Evolutionary conservation across 2,797 vertebrate species (phyloP).

Genomic region (Spheniscus humboldti): DNA sequence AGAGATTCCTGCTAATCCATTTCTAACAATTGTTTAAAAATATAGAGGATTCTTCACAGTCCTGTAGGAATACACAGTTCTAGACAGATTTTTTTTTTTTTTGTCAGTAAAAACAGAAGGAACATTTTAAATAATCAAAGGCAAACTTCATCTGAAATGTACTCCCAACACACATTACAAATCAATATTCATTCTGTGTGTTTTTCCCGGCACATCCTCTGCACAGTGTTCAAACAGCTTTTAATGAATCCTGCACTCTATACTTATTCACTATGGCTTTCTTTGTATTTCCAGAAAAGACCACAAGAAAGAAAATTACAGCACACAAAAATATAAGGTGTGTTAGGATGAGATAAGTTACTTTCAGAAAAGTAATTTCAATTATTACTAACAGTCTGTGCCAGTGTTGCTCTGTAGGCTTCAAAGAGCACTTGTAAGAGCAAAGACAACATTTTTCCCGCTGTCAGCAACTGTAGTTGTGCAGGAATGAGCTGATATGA

Average conservation of each 20-base stretch:
- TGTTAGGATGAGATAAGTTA: constrained; percentile 47
- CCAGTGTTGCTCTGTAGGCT: not conserved
- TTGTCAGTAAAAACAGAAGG: not conserved
- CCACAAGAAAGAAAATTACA: not conserved
- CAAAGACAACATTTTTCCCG: not conserved
- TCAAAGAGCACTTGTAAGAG: constrained; percentile 36
- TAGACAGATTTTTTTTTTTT: not conserved
- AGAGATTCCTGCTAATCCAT: not conserved
- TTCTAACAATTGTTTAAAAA: not conserved
- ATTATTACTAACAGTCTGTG: constrained; percentile 10
- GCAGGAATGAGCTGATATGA: constrained; percentile 10
- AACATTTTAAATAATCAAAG: not conserved
- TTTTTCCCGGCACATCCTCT: not conserved
- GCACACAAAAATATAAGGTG: constrained; percentile 29
- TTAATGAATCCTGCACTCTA: constrained; percentile 6
- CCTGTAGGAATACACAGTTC: not conserved
- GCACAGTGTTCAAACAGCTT: not conserved
- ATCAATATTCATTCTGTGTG: not conserved
- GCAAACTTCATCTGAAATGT: not conserved
- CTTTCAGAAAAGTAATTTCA: constrained; percentile 27
- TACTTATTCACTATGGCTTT: not conserved
- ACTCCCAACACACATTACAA: not conserved
- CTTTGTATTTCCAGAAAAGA: not conserved
- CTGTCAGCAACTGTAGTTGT: not conserved
- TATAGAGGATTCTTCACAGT: not conserved